Conservation (phyloP, 2,113 vertebrate genomes). For the Brienomyrus brachyistius region DNA sequence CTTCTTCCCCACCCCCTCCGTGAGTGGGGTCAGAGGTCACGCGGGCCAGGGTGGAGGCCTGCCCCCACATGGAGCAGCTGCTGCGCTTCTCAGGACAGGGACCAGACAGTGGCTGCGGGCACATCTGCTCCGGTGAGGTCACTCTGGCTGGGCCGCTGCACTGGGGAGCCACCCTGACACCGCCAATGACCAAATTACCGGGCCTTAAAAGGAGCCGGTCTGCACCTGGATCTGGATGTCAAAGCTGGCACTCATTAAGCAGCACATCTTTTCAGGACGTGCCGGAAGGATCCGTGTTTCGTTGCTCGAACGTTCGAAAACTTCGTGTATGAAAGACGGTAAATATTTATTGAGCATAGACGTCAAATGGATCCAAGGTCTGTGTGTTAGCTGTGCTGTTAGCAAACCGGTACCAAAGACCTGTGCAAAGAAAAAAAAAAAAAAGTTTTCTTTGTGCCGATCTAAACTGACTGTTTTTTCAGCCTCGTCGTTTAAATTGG, state of each 20-base stretch:
- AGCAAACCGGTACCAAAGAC: too few relatives aligned
- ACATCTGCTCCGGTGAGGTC: constrained; percentile 56
- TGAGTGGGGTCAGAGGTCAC: constrained; percentile 43
- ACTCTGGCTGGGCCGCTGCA: neutral
- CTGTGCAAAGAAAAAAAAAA: neutral
- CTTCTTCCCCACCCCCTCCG: constrained; percentile 23
- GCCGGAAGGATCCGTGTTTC: neutral
- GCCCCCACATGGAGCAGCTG: constrained; percentile 67
- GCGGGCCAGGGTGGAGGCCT: constrained; percentile 55
- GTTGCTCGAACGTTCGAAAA: neutral
- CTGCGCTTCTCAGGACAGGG: constrained; percentile 62
- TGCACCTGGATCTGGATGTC: constrained; percentile 13
- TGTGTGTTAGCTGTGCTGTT: neutral
- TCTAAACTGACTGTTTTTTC: neutral
- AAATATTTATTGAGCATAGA: neutral
- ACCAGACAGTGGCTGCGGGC: constrained; percentile 37
- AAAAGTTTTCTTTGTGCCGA: neutral
- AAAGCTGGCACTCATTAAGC: neutral
- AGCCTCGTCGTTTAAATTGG: neutral
- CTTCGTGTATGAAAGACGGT: neutral
- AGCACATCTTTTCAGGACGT: neutral
- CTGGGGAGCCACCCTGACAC: constrained; percentile 19
- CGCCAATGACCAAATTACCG: constrained; percentile 26
- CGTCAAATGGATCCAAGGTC: neutral
- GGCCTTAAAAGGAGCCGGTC: constrained; percentile 33